A percentile compares a stretch with the other conserved stretches of the same genome.
Evolutionary conservation across 2,888 invertebrate genomes (phyloP).

Genomic region (Lepidocyrtinus sp.): DNA sequence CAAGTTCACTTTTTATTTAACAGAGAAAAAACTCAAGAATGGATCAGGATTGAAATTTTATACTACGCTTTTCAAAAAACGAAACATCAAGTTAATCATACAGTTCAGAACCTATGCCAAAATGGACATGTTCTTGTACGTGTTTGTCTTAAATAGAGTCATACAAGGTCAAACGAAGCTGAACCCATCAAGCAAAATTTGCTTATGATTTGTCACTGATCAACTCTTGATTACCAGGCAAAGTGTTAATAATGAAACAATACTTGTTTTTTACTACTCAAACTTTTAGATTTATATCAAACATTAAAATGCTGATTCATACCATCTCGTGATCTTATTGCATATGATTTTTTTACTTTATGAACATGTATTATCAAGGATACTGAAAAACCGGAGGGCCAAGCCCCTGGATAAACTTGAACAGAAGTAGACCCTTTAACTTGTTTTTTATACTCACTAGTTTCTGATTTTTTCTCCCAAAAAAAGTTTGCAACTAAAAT

Average conservation of each 20-base stretch:
- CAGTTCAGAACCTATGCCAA: constrained; percentile 10
- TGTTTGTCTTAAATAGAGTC: constrained; percentile 1
- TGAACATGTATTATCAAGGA: background rate
- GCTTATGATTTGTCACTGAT: constrained; percentile 52
- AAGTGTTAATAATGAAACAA: constrained; percentile 34
- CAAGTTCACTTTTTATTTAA: constrained; percentile 2
- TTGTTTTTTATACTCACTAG: background rate
- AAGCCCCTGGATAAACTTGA: constrained; percentile 63
- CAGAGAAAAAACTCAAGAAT: background rate
- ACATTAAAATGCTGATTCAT: constrained; percentile 1
- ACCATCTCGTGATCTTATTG: background rate
- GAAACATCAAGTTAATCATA: constrained; percentile 1
- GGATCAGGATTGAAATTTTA: background rate
- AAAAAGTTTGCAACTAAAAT: background rate
- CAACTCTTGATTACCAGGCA: constrained; percentile 15
- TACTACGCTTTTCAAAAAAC: background rate
- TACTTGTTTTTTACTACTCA: constrained; percentile 17
- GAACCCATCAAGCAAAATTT: constrained; percentile 45
- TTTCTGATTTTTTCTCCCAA: too few relatives aligned
- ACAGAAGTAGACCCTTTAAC: constrained; percentile 33
- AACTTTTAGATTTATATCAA: background rate
- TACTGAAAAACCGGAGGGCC: constrained; percentile 49
- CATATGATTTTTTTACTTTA: background rate
- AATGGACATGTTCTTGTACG: constrained; percentile 5
- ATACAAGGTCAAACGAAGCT: constrained; percentile 37